A percentile compares a stretch with the other conserved stretches of the same genome.
Evolutionary conservation across 2,113 vertebrate genomes (phyloP).

Genomic region (Todiramphus chloris): DNA sequence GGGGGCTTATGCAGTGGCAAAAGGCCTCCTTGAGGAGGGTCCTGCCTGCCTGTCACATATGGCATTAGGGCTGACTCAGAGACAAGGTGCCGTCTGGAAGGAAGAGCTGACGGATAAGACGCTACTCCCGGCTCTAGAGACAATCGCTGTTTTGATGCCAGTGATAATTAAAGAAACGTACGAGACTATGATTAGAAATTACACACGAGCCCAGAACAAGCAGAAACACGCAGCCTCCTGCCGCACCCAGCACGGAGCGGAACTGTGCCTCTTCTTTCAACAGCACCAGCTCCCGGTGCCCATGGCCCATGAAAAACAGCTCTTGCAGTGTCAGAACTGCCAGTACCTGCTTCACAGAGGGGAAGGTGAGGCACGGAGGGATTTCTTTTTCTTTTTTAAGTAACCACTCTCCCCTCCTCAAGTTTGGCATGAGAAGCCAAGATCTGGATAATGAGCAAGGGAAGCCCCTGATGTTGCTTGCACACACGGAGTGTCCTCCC

Average conservation of each 20-base stretch:
- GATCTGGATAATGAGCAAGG: background rate
- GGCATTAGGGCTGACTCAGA: background rate
- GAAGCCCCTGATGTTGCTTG: background rate
- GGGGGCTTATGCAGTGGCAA: background rate
- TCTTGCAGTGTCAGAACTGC: background rate
- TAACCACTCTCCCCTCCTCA: background rate
- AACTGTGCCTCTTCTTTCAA: background rate
- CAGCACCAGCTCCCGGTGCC: background rate
- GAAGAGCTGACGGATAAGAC: background rate
- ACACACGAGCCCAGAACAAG: background rate
- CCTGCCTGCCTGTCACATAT: background rate
- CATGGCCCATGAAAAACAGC: background rate
- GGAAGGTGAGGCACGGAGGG: background rate
- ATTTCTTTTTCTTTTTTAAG: background rate
- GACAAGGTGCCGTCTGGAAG: background rate
- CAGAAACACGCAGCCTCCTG: background rate
- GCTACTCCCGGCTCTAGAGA: background rate
- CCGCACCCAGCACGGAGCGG: rapidly evolving
- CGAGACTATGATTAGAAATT: background rate
- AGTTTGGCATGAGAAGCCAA: background rate
- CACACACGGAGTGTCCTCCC: rapidly evolving
- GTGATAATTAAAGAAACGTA: background rate
- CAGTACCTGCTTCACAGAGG: background rate
- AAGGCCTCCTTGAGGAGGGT: background rate
- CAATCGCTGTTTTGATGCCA: background rate